Evolutionary conservation across 2,113 vertebrate species (phyloP).

Genomic region (Zingel zingel): DNA sequence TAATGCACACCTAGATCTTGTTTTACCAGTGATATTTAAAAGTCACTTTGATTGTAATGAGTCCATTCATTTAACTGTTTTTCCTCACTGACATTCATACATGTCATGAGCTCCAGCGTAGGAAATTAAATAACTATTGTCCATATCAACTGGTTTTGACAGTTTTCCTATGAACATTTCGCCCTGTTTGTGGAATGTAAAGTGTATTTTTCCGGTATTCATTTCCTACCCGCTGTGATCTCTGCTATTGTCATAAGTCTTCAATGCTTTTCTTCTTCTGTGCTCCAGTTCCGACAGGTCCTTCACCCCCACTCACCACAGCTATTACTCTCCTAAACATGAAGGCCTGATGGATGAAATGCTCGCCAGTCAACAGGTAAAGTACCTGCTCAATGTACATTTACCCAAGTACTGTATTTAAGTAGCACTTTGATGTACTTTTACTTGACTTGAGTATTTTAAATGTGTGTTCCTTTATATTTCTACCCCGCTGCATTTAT

Average conservation of each 20-base stretch:
- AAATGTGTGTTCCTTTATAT: neutral
- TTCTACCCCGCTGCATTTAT: neutral
- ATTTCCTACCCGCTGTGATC: neutral
- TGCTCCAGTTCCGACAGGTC: constrained; percentile 93
- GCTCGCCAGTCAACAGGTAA: constrained; percentile 91
- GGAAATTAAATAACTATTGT: neutral
- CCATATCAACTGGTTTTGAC: neutral
- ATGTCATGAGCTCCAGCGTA: neutral
- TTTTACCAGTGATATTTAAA: neutral
- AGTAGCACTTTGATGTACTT: neutral
- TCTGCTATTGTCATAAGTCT: neutral
- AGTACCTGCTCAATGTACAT: neutral
- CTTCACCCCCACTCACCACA: constrained; percentile 92
- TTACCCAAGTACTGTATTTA: neutral
- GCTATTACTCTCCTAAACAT: constrained; percentile 89
- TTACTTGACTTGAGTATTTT: neutral
- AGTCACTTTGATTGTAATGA: neutral
- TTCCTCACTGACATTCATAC: neutral
- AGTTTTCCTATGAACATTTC: neutral
- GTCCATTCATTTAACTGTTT: neutral
- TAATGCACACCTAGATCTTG: neutral
- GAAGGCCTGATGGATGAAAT: constrained; percentile 93
- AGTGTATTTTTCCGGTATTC: neutral
- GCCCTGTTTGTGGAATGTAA: neutral
- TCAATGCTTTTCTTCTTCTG: constrained; percentile 41